A percentile compares a stretch with the other conserved stretches of the same genome.
Conservation (phyloP, 2,888 invertebrate species). For the Acrobasis suavella region DNA sequence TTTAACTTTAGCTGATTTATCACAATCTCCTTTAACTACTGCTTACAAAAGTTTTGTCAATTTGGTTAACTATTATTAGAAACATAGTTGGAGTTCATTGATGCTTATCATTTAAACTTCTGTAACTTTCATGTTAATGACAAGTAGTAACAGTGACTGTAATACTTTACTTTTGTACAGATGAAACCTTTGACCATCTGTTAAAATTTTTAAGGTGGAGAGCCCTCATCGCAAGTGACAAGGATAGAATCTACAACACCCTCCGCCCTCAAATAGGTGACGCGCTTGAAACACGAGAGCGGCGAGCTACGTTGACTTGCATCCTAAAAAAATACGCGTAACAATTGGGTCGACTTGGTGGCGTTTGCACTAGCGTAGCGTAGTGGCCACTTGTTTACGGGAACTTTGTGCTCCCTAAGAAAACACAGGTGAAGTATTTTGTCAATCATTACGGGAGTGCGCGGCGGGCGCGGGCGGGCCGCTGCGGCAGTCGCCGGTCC, state of each 20-base stretch:
- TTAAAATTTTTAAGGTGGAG: too few species aligned
- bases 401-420: constrained; percentile 49
- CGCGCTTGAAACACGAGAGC: not conserved
- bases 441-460: constrained; percentile 71
- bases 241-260: too few species aligned
- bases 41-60: too few species aligned
- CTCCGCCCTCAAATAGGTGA: not conserved
- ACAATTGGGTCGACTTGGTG: constrained; percentile 14
- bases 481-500: constrained; percentile 44
- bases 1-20: not conserved
- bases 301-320: not conserved
- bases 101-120: too few species aligned
- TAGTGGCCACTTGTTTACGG: constrained; percentile 46
- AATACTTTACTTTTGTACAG: too few species aligned
- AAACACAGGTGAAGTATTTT: constrained; percentile 74
- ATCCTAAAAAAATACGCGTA: constrained; percentile 13
- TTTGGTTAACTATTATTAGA: too few species aligned
- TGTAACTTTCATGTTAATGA: too few species aligned
- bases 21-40: not conserved
- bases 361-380: constrained; percentile 15
- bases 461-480: constrained; percentile 44
- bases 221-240: too few species aligned
- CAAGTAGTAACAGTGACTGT: too few species aligned
- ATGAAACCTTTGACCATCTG: too few species aligned
- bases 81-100: too few species aligned